Evolutionary conservation across 2,888 invertebrate genomes (phyloP).

Genomic region (Bhutanitis thaidina): DNA sequence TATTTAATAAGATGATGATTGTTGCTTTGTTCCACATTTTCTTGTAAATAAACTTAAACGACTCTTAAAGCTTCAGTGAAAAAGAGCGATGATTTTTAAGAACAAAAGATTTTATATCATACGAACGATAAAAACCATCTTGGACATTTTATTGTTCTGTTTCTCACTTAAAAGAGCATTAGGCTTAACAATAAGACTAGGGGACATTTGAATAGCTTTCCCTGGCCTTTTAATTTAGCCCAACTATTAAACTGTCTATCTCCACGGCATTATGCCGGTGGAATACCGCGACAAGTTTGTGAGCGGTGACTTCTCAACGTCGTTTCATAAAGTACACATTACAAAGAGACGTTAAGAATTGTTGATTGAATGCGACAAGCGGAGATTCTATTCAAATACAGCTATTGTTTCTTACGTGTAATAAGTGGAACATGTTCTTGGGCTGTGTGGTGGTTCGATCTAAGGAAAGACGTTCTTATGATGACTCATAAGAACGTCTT

Average conservation of each 20-base stretch:
- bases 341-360: slow-evolving; percentile 46
- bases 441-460: background rate
- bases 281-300: slow-evolving; percentile 16
- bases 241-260: slow-evolving; percentile 47
- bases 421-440: background rate
- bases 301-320: slow-evolving; percentile 26
- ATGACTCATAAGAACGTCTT: too few relatives aligned
- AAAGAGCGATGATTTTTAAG: slow-evolving; percentile 16
- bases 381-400: slow-evolving; percentile 59
- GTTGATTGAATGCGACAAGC: slow-evolving; percentile 54
- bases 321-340: slow-evolving; percentile 19
- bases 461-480: background rate
- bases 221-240: slow-evolving; percentile 38
- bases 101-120: slow-evolving; percentile 17
- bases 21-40: background rate
- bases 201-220: slow-evolving; percentile 41
- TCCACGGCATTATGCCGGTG: slow-evolving; percentile 22
- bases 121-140: slow-evolving; percentile 18
- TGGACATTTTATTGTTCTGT: slow-evolving; percentile 21
- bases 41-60: background rate
- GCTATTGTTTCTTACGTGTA: slow-evolving; percentile 50
- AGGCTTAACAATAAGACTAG: slow-evolving; percentile 30
- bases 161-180: slow-evolving; percentile 27
- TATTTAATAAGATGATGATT: background rate
- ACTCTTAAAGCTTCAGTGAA: background rate